Base-by-base conservation (phyloP, 2,888 invertebrate genomes). In the Cenopis cana region DNA sequence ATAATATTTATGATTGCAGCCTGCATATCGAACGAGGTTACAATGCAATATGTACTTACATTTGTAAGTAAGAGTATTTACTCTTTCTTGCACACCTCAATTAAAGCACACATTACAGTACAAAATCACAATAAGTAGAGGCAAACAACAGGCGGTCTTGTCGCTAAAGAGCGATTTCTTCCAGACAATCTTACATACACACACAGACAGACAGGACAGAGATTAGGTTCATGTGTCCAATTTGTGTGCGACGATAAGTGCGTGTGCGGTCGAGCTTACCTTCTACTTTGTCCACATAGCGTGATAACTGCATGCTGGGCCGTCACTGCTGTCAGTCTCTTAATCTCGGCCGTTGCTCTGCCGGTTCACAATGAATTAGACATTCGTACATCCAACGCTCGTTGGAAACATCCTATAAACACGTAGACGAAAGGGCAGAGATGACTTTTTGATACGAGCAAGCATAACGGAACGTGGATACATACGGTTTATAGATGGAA, bases 221-320 rank as follows among this genome's bases (percentile, higher is more conserved):
- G n/a, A n/a, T n/a, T 24, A 24, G 24, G 4, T 24, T 24, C 24
- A 24, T 24, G 24, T 24, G 24, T 24, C 24, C 24, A 24, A 3
- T 24, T 24, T 3, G 24, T 24, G 4, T 24, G 4, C 4, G 24
- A 24, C n/a, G 6, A 46, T n/a, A 46, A 12, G n/a, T 8, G n/a
- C 55, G 46, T 60, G 24, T 46, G 46, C 12, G 49, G 14, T 29
- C 17, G 61, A 9, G 49, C 61, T 49, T 49, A 60, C 11, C 24
- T 46, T 18, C 20, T 50, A 33, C 18, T 12, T 17, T 50, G 33
- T 17, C 61, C 29, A 33, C 49, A 50, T 50, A 50, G 33, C 12
- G 50, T 61, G 49, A 61, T 41, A 49, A 50, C 49, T 18, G 33
- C 61, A 61, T 61, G 62, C 33, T 62, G 50, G 14, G n/a, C 49